Evolutionary conservation across 2,797 vertebrate genomes (phyloP).

Genomic region (Monodelphis domestica): DNA sequence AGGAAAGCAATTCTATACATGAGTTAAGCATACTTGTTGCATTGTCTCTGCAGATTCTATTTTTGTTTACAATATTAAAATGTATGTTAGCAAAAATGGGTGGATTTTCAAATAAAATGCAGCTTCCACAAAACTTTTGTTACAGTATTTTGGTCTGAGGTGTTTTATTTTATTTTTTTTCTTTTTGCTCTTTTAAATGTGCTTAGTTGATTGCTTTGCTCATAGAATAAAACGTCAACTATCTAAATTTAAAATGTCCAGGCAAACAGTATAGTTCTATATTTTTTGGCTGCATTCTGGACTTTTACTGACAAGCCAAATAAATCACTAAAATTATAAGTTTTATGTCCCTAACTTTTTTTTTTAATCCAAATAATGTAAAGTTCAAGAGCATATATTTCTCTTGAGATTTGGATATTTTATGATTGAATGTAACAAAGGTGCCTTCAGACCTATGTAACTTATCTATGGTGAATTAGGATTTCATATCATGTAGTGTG

Average conservation of each 20-base stretch:
- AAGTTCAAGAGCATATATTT: slow-evolving; percentile 58
- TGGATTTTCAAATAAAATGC: slow-evolving; percentile 99
- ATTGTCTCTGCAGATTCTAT: slow-evolving; percentile 97
- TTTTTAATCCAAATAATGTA: slow-evolving; percentile 66
- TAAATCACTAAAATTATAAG: slow-evolving; percentile 31
- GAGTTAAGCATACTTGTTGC: slow-evolving; percentile 96
- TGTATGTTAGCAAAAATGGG: slow-evolving; percentile 97
- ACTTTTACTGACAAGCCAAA: slow-evolving; percentile 45
- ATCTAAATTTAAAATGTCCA: slow-evolving; percentile 66
- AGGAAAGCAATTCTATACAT: slow-evolving; percentile 98
- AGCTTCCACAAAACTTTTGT: slow-evolving; percentile 93
- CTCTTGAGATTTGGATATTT: slow-evolving; percentile 26
- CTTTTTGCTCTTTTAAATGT: slow-evolving; percentile 78
- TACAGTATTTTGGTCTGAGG: slow-evolving; percentile 84
- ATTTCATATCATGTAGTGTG: slow-evolving; percentile 38
- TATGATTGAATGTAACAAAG: slow-evolving; percentile 52
- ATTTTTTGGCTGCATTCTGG: slow-evolving; percentile 53
- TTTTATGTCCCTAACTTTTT: slow-evolving; percentile 24
- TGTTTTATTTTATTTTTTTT: slow-evolving; percentile 71
- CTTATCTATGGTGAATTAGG: neutral
- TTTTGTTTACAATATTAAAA: slow-evolving; percentile 99
- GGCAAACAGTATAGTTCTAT: slow-evolving; percentile 42
- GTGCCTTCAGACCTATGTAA: slow-evolving; percentile 28
- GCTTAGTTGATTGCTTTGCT: slow-evolving; percentile 77
- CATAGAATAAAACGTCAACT: slow-evolving; percentile 81